Conservation (phyloP, 2,888 invertebrate species). For the Parnassius orleans region DNA sequence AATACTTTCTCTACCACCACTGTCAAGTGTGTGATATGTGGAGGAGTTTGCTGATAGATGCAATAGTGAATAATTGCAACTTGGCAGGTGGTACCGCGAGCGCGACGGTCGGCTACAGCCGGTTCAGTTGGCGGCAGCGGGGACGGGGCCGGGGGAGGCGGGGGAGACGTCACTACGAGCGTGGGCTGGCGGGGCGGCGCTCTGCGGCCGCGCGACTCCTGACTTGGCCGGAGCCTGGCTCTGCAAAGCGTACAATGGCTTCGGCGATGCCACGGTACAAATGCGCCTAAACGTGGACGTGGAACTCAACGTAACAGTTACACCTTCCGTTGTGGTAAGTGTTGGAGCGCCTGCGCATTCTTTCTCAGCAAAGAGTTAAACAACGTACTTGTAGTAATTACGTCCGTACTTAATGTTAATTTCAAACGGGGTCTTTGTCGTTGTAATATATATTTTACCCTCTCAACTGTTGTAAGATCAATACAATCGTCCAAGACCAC, state of each 20-base stretch:
- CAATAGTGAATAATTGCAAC: too few species aligned
- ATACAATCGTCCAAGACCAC: too few species aligned
- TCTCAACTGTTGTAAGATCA: too few species aligned
- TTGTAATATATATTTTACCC: too few species aligned
- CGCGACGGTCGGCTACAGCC: constrained; percentile 73
- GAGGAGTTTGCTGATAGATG: too few species aligned
- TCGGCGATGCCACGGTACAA: constrained; percentile 84
- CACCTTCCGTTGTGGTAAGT: constrained; percentile 79
- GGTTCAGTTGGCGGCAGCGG: constrained; percentile 50
- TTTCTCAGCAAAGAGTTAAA: too few species aligned
- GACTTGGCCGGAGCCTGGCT: constrained; percentile 84
- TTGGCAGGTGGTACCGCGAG: constrained; percentile 78
- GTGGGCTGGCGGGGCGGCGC: constrained; percentile 86
- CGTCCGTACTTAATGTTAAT: too few species aligned
- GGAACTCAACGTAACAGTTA: constrained; percentile 80
- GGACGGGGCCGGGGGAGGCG: constrained; percentile 52
- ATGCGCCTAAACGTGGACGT: constrained; percentile 82
- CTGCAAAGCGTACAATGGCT: constrained; percentile 85
- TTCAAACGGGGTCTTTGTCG: too few species aligned
- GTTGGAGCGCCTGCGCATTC: too few species aligned
- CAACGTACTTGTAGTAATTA: too few species aligned
- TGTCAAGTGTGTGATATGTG: too few species aligned
- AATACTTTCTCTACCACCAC: too few species aligned
- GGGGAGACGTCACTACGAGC: constrained; percentile 69
- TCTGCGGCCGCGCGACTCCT: constrained; percentile 83